Evolutionary conservation across 2,797 vertebrate species (phyloP).

Genomic region (Microtus californicus): DNA sequence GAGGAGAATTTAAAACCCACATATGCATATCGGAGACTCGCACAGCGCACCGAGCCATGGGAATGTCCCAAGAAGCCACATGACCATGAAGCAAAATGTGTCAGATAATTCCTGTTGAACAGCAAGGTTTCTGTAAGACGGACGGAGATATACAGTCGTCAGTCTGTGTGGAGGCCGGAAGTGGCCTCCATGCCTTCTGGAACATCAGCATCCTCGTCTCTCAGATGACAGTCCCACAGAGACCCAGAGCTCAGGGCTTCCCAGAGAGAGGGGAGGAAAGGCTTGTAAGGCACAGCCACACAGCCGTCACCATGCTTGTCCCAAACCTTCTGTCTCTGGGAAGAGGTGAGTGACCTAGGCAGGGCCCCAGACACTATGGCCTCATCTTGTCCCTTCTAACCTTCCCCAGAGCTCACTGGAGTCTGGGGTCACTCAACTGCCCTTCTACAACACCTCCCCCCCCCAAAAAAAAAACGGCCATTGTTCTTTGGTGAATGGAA

Average conservation of each 20-base stretch:
- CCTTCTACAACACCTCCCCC: neutral
- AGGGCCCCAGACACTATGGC: neutral
- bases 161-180: neutral
- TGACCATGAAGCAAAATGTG: neutral
- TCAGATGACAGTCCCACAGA: neutral
- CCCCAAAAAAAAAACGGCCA: neutral
- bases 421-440: neutral
- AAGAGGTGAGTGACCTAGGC: neutral
- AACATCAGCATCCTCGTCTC: neutral
- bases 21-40: constrained; percentile 15
- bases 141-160: neutral
- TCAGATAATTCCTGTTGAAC: neutral
- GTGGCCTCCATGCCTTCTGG: neutral
- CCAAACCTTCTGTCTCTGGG: neutral
- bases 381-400: neutral
- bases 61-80: neutral
- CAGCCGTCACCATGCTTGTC: neutral
- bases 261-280: neutral
- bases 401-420: neutral
- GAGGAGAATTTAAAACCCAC: constrained; percentile 1
- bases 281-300: neutral
- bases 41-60: neutral
- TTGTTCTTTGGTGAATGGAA: neutral
- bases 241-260: neutral
- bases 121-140: neutral